Conservation (phyloP, 92 coral and sea anemone genomes). For the Siderastrea radians region DNA sequence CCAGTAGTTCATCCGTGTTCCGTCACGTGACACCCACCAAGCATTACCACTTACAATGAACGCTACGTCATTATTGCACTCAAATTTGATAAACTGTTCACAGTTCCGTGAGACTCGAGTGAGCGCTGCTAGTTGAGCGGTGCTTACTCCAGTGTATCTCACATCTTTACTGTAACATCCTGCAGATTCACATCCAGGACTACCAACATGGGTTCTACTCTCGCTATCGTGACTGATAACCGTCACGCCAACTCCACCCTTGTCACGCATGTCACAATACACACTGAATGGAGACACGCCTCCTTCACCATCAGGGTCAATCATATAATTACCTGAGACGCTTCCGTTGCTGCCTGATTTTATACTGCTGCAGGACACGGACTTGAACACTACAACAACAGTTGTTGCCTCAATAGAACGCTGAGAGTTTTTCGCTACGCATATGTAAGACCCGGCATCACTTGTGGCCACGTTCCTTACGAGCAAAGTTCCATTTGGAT, state of each 20-base stretch:
- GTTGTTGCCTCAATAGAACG: conserved; percentile 21
- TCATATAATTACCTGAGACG: conserved; percentile 23
- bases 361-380: conserved; percentile 11
- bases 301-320: conserved; percentile 53
- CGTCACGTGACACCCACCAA: conserved; percentile 81
- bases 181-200: background rate
- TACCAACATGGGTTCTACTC: conserved; percentile 32
- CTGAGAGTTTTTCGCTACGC: conserved; percentile 24
- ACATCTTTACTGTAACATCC: conserved; percentile 47
- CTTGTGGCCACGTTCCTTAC: conserved; percentile 10
- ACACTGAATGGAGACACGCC: conserved; percentile 36
- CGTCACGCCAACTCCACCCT: conserved; percentile 54
- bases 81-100: conserved; percentile 71
- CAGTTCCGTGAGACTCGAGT: conserved; percentile 50
- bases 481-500: conserved; percentile 46
- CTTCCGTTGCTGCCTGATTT: background rate
- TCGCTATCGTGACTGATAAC: conserved; percentile 62
- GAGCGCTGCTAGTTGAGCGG: conserved; percentile 61
- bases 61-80: conserved; percentile 31
- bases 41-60: conserved; percentile 3
- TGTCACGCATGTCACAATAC: conserved; percentile 68
- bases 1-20: conserved; percentile 67
- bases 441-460: conserved; percentile 25
- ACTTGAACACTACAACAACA: background rate
- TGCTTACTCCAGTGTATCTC: conserved; percentile 39